Conservation (phyloP, 2,113 vertebrate species). For the Rhynchopsitta pachyrhyncha region DNA sequence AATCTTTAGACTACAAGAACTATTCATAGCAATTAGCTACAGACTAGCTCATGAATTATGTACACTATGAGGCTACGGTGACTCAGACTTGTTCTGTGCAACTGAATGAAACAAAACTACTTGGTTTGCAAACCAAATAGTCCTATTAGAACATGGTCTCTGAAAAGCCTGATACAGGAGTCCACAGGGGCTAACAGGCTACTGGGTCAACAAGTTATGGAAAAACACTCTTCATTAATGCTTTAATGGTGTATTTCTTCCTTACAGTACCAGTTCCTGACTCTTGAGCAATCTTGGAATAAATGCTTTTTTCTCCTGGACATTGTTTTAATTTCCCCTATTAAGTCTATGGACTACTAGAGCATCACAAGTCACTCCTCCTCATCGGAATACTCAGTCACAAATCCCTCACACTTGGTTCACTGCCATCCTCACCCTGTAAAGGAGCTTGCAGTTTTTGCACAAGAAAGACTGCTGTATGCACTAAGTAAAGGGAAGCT, state of each 20-base stretch:
- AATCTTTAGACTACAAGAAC: not conserved
- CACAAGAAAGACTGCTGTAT: not conserved
- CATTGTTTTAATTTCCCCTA: not conserved
- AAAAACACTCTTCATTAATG: not conserved
- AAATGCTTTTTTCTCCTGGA: not conserved
- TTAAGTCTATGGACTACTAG: not conserved
- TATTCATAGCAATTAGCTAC: not conserved
- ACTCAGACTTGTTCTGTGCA: not conserved
- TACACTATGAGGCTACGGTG: not conserved
- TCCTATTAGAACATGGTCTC: not conserved
- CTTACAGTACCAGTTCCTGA: not conserved
- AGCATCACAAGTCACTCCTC: not conserved
- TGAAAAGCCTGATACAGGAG: not conserved
- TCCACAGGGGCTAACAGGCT: not conserved
- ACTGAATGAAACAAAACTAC: not conserved
- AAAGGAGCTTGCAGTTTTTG: not conserved
- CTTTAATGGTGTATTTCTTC: not conserved
- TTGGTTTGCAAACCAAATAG: not conserved
- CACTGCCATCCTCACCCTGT: not conserved
- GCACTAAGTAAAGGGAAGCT: not conserved
- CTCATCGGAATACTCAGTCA: not conserved
- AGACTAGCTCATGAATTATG: not conserved
- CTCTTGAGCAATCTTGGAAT: not conserved
- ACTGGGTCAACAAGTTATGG: not conserved
- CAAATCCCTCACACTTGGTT: not conserved